Base-by-base conservation (phyloP, 2,113 vertebrate species). In the Tricholaema leucomelas region DNA sequence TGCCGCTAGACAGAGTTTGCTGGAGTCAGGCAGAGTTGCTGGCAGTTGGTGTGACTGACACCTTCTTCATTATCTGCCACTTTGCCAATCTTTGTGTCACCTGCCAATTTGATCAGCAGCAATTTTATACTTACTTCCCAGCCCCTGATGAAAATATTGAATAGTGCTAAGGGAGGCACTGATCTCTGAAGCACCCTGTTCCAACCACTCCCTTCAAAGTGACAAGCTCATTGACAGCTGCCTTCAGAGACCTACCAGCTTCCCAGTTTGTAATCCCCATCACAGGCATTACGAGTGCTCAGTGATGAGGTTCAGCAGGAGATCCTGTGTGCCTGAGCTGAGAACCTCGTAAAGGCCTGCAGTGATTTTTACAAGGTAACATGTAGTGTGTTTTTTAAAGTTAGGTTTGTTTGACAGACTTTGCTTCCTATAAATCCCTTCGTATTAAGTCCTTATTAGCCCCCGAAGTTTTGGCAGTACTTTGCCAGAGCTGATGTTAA, bases 1-100 rank as follows among this genome's bases (percentile, higher is more conserved):
- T 1, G 4, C 6, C 21, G 55, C 17, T 33, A 73, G 52, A 46
- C 52, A 21, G 25, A 35, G 52, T 69, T 83, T 74, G 42, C 61
- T 35, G 21, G 46, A 48, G 46, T 21, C 46, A 12, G 46, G 11
- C 52, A 48, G 65, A 80, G 7, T 81, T 87, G 87, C 52, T 16
- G 74, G 91, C 61, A 12, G 35, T 11, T 83, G 72, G 61, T 73
- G 17, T 93, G 87, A 77, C 79, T 91, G 95, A 93, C 87, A 74
- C 81, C 78, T 85, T 91, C 6, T 16, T 86, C 73, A 67, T 60
- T 67, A 65, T 36, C 42, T 58, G 71, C 60, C 17, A 38, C 65
- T 93, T 91, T 93, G 73, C 82, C 87, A 96, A 78, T 77, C 63
- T 94, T 85, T 95, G 38, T 92, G 82, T 92, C 88, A 92, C 74